Conservation (phyloP, 2,888 invertebrate genomes). For the Peribatodes rhomboidaria region DNA sequence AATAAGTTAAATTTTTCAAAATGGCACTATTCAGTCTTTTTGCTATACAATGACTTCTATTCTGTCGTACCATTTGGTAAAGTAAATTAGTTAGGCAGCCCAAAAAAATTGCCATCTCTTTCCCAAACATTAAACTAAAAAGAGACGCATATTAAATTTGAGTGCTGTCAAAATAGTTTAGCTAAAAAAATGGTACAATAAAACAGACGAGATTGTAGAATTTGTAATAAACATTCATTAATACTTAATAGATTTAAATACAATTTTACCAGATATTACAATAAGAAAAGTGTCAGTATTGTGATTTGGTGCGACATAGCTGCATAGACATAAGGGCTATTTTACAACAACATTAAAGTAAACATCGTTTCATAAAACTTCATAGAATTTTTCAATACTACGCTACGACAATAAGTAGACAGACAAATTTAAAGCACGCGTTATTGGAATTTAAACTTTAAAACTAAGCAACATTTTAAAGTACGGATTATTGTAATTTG, state of each 20-base stretch:
- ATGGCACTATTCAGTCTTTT: constrained; percentile 61
- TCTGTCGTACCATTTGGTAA: neutral
- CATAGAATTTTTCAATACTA: neutral
- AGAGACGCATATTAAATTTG: too few species aligned
- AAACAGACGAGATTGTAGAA: neutral
- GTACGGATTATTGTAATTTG: neutral
- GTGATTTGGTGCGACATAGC: constrained; percentile 30
- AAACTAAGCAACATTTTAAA: neutral
- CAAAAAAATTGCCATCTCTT: too few species aligned
- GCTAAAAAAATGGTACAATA: too few species aligned
- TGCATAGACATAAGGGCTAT: neutral
- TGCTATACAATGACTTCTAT: constrained; percentile 7
- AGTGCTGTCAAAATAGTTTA: too few species aligned
- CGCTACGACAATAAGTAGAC: neutral
- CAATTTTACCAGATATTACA: constrained; percentile 21
- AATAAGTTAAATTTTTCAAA: constrained; percentile 5
- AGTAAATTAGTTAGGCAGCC: too few species aligned
- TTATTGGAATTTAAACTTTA: neutral
- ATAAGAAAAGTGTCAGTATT: constrained; percentile 31
- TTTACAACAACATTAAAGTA: neutral
- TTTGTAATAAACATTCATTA: constrained; percentile 27
- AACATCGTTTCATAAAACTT: neutral
- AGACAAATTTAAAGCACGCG: neutral
- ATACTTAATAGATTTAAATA: constrained; percentile 26
- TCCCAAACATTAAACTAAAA: too few species aligned